Evolutionary conservation across 23 tunicate species (phyloP).

Genomic region (Ciona savignyi): DNA sequence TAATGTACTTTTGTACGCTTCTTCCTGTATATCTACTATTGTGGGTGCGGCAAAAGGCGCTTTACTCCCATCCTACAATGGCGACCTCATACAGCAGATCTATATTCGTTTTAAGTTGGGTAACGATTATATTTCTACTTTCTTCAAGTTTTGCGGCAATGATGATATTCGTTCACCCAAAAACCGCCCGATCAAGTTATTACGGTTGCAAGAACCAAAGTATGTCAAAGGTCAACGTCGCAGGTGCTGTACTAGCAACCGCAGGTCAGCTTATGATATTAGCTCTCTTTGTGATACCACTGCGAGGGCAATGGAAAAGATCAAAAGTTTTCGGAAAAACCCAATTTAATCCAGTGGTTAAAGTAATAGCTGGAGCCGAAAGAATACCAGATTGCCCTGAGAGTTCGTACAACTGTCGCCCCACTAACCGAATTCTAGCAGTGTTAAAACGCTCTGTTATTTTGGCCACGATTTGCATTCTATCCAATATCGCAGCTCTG

Average conservation of each 20-base stretch:
- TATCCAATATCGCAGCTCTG: neutral
- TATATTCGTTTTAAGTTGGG: neutral
- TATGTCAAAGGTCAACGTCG: neutral
- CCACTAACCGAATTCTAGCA: constrained; percentile 2
- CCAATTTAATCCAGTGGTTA: too few relatives aligned
- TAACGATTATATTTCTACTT: neutral
- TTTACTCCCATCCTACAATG: constrained; percentile 21
- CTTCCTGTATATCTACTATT: constrained; percentile 18
- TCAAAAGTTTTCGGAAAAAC: too few relatives aligned
- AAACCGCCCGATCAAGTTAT: neutral
- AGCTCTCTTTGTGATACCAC: constrained; percentile 7
- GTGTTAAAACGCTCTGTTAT: neutral
- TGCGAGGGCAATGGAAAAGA: neutral
- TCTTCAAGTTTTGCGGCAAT: neutral
- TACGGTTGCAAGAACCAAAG: neutral
- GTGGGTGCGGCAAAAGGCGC: constrained; percentile 31
- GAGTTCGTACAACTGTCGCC: neutral
- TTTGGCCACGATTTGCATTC: neutral
- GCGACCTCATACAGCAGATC: neutral
- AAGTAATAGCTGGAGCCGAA: neutral
- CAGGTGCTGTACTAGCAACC: neutral
- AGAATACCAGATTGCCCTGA: neutral
- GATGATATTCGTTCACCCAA: neutral
- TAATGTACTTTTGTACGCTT: neutral
- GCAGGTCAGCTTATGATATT: neutral